Base-by-base conservation (phyloP, 2,888 invertebrate species). In the Microdon myrmicae region DNA sequence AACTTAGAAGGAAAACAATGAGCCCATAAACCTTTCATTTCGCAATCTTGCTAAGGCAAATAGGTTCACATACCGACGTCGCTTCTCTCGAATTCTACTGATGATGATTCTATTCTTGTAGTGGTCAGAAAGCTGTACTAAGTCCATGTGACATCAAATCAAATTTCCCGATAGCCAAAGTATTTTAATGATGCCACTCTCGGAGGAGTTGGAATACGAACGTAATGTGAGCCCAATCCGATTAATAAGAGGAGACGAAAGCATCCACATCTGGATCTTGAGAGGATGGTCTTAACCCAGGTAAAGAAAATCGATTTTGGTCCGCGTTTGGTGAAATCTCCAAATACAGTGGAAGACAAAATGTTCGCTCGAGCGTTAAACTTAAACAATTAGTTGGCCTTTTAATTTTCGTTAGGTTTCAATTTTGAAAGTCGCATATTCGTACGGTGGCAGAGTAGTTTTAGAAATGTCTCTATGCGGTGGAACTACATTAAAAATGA, bases 21-120 rank as follows among this genome's bases (percentile, higher is more conserved):
- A 64, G 53, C 64, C 45, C 64, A 64, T 64, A 64, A 64, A 64
- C 64, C 58, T 64, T 64, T 58, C 58, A 58, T 64, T 64, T 64
- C 64, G 64, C 56, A 56, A 58, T 47, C 51, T 64, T 9, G 13
- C 8, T 22, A 22, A 34, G 10, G 9, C 25, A 31, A 45, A 47
- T 53, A 22, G 45, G 10, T 41, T 41, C 25, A 23, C 8, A 5
- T n/a, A 8, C 7, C 20, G 19, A n/a, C 35, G 12, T 13, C 12
- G 34, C 26, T 51, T 41, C 38, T 8, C n/a, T 9, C 41, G 44
- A 44, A 49, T 58, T 43, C 37, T 49, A 7, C 20, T 10, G 26
- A 26, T 45, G 9, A 28, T 9, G 5, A 9, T 47, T 55, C 47
- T 47, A 47, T 55, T 25, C 9, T 14, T 6, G 16, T 8, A 4